These are phyloP conservation scores for Caenorhabditis doughertyi DNA, from an alignment of 2,888 invertebrate genomes.

Conservation along the genomic window DNA sequence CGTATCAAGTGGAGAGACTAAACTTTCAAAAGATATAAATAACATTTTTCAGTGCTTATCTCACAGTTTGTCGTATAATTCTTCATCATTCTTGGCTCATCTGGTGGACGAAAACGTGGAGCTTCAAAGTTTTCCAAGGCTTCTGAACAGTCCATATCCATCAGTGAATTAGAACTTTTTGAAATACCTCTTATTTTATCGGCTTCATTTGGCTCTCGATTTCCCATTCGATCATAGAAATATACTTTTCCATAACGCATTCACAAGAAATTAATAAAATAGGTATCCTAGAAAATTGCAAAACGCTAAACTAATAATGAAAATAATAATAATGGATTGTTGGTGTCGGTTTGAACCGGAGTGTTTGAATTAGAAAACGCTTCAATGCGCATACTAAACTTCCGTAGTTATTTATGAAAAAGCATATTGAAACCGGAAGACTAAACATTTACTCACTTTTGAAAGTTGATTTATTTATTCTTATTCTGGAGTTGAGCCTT, in stretches of 20 bases:
- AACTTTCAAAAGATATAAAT: too few relatives aligned
- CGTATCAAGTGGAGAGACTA: conserved; percentile 71
- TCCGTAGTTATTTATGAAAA: conserved; percentile 46
- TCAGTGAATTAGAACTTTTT: neutral
- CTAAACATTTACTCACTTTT: conserved; percentile 33
- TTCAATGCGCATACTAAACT: conserved; percentile 35
- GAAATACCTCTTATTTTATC: conserved; percentile 66
- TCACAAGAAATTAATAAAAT: neutral
- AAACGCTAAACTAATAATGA: conserved; percentile 55
- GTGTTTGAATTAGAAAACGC: conserved; percentile 4
- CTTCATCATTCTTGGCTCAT: conserved; percentile 66
- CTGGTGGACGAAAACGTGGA: conserved; percentile 72
- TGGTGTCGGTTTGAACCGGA: neutral
- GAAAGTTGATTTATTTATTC: neutral
- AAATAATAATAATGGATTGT: neutral
- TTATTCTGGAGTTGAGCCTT: neutral
- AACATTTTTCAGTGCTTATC: neutral
- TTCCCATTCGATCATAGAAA: conserved; percentile 79
- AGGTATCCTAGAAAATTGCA: conserved; percentile 47
- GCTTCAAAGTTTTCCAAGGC: conserved; percentile 74
- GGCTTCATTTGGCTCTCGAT: conserved; percentile 72
- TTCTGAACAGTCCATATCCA: conserved; percentile 36
- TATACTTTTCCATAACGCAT: conserved; percentile 81
- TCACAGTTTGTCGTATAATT: conserved; percentile 63
- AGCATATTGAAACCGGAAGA: conserved; percentile 24